phyloP scores from a whole-genome alignment of 2,797 vertebrate genomes.

The Aeoliscus strigatus region DNA sequence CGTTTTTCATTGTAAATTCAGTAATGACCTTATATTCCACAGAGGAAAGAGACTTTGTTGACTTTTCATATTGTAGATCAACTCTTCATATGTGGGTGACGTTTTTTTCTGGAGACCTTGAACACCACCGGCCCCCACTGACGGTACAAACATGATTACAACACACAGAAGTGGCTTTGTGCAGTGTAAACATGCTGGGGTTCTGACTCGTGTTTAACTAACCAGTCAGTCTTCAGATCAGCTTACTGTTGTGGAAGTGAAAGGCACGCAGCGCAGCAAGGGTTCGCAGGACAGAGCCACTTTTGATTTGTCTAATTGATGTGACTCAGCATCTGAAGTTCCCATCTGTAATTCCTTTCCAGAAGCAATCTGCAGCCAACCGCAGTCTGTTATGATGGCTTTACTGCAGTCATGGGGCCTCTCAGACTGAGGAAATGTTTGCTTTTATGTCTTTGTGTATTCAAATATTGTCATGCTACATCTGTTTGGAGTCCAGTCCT shows the following conservation, averaged over 20 bases:
- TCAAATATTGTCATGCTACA: constrained; percentile 8
- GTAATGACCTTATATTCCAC: too few species aligned
- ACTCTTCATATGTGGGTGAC: too few species aligned
- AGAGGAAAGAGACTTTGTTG: too few species aligned
- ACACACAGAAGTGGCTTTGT: neutral
- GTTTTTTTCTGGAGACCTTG: constrained; percentile 3
- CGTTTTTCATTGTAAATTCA: too few species aligned
- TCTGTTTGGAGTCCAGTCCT: constrained; percentile 3
- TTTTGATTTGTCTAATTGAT: constrained; percentile 61
- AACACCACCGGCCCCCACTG: constrained; percentile 1
- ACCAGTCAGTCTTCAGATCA: constrained; percentile 23
- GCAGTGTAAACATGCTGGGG: constrained; percentile 19
- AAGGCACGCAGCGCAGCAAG: constrained; percentile 26
- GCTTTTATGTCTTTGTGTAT: constrained; percentile 8
- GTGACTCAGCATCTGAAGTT: constrained; percentile 45
- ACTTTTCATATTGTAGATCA: too few species aligned
- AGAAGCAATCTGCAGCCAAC: constrained; percentile 37
- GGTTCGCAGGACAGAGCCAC: constrained; percentile 45
- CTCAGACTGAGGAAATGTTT: constrained; percentile 12
- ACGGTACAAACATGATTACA: constrained; percentile 9
- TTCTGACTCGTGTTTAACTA: constrained; percentile 16
- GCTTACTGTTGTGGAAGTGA: constrained; percentile 29
- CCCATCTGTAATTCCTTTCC: constrained; percentile 42
- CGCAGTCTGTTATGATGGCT: constrained; percentile 28
- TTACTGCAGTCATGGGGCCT: constrained; percentile 34